Conservation (phyloP, 2,113 vertebrate species). For the Anseranas semipalmata region DNA sequence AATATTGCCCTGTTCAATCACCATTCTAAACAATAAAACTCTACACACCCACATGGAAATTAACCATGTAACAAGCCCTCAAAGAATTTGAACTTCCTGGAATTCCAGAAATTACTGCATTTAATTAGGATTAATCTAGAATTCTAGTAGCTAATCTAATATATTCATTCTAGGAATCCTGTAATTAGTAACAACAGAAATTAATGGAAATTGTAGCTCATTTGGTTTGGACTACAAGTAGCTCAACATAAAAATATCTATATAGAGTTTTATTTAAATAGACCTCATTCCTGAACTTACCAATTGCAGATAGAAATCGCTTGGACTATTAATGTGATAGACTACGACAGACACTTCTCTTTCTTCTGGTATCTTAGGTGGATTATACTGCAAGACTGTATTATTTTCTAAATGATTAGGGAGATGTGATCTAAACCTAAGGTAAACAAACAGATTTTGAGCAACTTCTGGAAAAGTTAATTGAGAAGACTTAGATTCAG, state of each 20-base stretch:
- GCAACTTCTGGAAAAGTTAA: neutral
- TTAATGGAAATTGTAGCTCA: neutral
- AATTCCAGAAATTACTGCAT: neutral
- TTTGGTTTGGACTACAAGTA: neutral
- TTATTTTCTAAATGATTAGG: constrained; percentile 24
- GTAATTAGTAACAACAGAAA: neutral
- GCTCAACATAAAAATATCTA: neutral
- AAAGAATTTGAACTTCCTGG: neutral
- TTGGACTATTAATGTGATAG: constrained; percentile 84
- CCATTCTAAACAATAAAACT: neutral
- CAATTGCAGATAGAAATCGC: constrained; percentile 90
- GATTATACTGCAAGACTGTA: constrained; percentile 71
- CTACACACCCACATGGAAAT: neutral
- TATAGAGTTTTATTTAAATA: neutral
- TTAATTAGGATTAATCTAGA: neutral
- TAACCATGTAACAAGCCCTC: neutral
- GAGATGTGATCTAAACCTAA: constrained; percentile 71
- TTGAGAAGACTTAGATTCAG: neutral
- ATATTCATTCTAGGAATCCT: neutral
- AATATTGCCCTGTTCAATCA: neutral
- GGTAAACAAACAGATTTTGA: constrained; percentile 6
- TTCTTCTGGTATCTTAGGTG: constrained; percentile 77
- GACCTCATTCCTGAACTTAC: constrained; percentile 70
- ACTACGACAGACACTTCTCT: constrained; percentile 77
- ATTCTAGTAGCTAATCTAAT: neutral